Base-by-base conservation (phyloP, 2,888 invertebrate genomes). In the Lissonota sp. region DNA sequence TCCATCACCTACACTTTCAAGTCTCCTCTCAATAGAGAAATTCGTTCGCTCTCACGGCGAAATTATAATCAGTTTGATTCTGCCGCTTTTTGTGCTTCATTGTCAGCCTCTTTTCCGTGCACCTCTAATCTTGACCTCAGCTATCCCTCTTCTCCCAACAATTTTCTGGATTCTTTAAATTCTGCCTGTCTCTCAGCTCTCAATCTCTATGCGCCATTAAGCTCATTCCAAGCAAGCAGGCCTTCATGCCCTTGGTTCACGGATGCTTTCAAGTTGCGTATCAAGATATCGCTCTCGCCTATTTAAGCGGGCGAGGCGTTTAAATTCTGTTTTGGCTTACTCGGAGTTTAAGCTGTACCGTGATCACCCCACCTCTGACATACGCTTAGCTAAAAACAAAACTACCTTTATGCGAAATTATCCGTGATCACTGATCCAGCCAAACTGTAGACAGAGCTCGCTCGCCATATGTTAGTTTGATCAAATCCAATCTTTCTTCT, bases 291-390 rank as follows among this genome's bases (percentile, higher is more conserved):
- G 40, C 1, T 46, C 57, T 12, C 46, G 37, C 12, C 37, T 70
- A 1, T 70, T 58, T 14, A 70, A 70, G 10, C 16, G 37, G 8
- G 69, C 69, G 6, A 70, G 60, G 14, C 49, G 60, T 0, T 8
- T 49, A 0, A 7, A 10, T 5, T 8, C 39, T 14, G 2, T 51
- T 1, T n/a, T 70, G 0, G 49, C 26, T 1, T 37, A 49, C 3
- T 39, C 12, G 6, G n/a, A 49, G 0, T 70, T 40, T 12, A 16
- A 40, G 8, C 44, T 44, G 44, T 5, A 8, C 10, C 44, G 44
- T 44, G 5, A 44, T 44, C 44, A 44, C 8, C 8, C 10, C 5
- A 44, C 44, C 1, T 8, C 10, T 6, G 44, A 44, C 10, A 44
- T 44, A 1, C 6, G 44, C 1, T 8, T 1, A 10, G 44, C 44